Evolutionary conservation across 2,888 invertebrate species (phyloP), one percentile per base, ranked within the genome.

Genomic region (Acrobasis consociella): DNA sequence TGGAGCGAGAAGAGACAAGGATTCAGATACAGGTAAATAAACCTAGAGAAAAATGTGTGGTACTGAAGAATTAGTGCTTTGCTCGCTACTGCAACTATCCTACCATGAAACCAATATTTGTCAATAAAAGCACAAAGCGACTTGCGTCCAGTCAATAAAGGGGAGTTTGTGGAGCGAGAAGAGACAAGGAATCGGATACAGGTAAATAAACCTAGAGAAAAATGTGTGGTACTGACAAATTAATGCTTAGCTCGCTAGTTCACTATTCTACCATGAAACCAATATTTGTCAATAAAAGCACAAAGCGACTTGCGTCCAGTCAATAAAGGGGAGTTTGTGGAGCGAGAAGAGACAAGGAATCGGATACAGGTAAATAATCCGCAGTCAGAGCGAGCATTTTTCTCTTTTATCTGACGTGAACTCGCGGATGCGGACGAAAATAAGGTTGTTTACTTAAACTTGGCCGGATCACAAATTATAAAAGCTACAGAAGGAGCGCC

Each of bases 281-380:
- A 42, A 42, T 42, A 42, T 42, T 42, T 11, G 49, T 9, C n/a
- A 17, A 16, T 11, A 51, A 51, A 51, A 11, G 13, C 17, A 52
- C 17, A 52, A 31, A 46, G 13, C 13, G 7, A 46, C 46, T 46
- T 13, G 15, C 11, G 15, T 42, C 16, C 13, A 10, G 56, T 42
- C 87, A 91, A 91, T 90, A 89, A 86, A 87, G 79, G 80, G 74
- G 76, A 85, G 79, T 87, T 87, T 83, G 85, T 88, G 85, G 76
- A 88, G 87, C 89, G 87, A 86, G 83, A 90, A 89, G 85, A 90
- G 87, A 91, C 89, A 89, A 89, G 88, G 87, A 87, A 85, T 86
- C 85, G 77, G 82, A 87, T 85, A 87, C 89, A 90, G 90, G 91
- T 89, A 89, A 86, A 85, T 85, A 86, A 86, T 80, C 83, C 82